These are phyloP conservation scores for Morpho deidamia DNA, from an alignment of 2,888 invertebrate species.

Conservation along the genomic window DNA sequence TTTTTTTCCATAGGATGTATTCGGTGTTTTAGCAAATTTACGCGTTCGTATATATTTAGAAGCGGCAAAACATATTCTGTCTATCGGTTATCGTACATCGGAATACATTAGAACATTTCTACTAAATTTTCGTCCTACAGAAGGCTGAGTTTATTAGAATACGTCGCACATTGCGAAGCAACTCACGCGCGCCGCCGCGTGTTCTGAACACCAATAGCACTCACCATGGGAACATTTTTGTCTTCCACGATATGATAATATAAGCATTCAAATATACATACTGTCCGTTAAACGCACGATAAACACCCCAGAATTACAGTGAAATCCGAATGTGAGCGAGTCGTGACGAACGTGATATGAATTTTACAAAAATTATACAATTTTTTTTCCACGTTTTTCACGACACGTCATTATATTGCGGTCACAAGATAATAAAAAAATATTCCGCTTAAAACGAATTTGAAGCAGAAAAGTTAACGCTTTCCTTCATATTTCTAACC, in stretches of 20 bases:
- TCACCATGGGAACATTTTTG: slow-evolving; percentile 78
- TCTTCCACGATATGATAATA: slow-evolving; percentile 79
- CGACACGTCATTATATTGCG: slow-evolving; percentile 36
- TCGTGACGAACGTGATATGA: slow-evolving; percentile 70
- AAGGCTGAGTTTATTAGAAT: slow-evolving; percentile 78
- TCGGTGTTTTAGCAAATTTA: too few relatives aligned
- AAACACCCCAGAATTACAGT: slow-evolving; percentile 78
- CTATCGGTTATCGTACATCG: slow-evolving; percentile 69
- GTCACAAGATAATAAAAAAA: too few relatives aligned
- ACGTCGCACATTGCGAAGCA: slow-evolving; percentile 62
- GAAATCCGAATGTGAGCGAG: slow-evolving; percentile 73
- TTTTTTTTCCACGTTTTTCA: slow-evolving; percentile 42
- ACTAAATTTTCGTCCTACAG: slow-evolving; percentile 78
- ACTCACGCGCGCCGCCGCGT: slow-evolving; percentile 67
- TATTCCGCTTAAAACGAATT: too few relatives aligned
- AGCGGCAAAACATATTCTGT: slow-evolving; percentile 29
- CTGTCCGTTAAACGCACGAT: slow-evolving; percentile 78
- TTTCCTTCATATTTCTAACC: too few relatives aligned
- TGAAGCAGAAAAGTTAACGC: too few relatives aligned
- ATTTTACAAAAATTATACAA: slow-evolving; percentile 48
- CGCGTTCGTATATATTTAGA: neutral
- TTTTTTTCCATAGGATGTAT: too few relatives aligned
- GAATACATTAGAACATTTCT: slow-evolving; percentile 78
- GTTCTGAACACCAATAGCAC: slow-evolving; percentile 65
- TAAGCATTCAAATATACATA: slow-evolving; percentile 78